phyloP scores from a whole-genome alignment of 2,797 vertebrate species.

The Enteromius argenteus region DNA sequence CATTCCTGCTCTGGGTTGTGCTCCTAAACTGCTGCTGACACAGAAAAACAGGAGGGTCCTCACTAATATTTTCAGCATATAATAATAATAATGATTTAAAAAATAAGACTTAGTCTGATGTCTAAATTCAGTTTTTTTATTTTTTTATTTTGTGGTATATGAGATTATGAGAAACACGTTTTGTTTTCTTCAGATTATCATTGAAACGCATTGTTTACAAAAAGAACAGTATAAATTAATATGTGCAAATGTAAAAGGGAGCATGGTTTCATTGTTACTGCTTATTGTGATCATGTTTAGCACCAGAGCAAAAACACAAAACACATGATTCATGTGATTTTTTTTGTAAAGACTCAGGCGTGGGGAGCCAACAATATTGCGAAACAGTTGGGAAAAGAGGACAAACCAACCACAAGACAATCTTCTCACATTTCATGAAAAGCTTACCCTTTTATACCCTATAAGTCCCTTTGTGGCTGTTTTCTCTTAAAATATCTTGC shows the following conservation, averaged over 20 bases:
- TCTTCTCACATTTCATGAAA: conserved; percentile 43
- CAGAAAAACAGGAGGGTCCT: conserved; percentile 26
- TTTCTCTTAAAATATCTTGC: conserved; percentile 25
- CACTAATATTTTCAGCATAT: conserved; percentile 6
- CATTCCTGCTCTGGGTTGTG: conserved; percentile 61
- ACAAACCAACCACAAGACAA: conserved; percentile 29
- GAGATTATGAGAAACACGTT: background rate
- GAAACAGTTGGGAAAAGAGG: conserved; percentile 25
- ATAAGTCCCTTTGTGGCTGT: background rate
- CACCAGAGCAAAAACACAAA: background rate
- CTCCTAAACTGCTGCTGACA: conserved; percentile 53
- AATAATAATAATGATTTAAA: background rate
- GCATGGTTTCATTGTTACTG: background rate
- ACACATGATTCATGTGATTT: conserved; percentile 1
- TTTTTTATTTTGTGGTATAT: background rate
- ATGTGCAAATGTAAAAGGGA: background rate
- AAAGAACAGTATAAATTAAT: background rate
- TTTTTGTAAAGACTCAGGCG: background rate
- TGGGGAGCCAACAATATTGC: conserved; percentile 24
- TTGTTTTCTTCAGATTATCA: background rate
- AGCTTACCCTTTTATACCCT: background rate
- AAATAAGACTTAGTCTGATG: background rate
- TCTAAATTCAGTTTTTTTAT: background rate
- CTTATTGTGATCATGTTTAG: background rate
- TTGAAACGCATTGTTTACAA: background rate